phyloP scores from a whole-genome alignment of 1,140 invertebrate genomes.

The Danaus plexippus region DNA sequence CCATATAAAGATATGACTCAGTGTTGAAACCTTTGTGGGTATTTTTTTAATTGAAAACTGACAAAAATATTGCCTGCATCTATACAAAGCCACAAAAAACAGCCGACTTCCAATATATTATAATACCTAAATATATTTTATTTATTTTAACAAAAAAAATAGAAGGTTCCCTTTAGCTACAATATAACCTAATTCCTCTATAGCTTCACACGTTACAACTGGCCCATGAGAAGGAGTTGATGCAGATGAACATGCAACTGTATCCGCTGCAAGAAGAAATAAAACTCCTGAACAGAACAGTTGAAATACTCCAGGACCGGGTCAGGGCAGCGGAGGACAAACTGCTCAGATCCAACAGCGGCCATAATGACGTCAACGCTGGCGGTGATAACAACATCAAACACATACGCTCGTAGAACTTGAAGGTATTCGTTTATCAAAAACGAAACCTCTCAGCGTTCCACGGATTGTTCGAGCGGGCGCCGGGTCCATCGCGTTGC shows the following conservation, averaged over 20 bases:
- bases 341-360: conserved; percentile 40
- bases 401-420: no score
- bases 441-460: no score
- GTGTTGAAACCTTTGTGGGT: no score
- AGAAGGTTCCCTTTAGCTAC: no score
- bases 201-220: conserved; percentile 82
- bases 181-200: conserved; percentile 10
- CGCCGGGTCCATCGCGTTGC: no score
- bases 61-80: no score
- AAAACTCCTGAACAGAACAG: conserved; percentile 60
- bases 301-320: conserved; percentile 57
- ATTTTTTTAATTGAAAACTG: no score
- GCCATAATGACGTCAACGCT: conserved; percentile 34
- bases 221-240: conserved; percentile 83
- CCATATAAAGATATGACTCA: no score
- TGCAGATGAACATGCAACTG: conserved; percentile 73
- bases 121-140: conserved; percentile 1
- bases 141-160: no score
- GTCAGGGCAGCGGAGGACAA: conserved; percentile 49
- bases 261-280: conserved; percentile 73
- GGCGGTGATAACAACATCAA: conserved; percentile 38
- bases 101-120: neutral
- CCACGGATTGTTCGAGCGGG: no score
- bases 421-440: no score
- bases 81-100: no score